Evolutionary conservation across 2,797 vertebrate genomes (phyloP).

Genomic region (Gymnopithys bicolor): DNA sequence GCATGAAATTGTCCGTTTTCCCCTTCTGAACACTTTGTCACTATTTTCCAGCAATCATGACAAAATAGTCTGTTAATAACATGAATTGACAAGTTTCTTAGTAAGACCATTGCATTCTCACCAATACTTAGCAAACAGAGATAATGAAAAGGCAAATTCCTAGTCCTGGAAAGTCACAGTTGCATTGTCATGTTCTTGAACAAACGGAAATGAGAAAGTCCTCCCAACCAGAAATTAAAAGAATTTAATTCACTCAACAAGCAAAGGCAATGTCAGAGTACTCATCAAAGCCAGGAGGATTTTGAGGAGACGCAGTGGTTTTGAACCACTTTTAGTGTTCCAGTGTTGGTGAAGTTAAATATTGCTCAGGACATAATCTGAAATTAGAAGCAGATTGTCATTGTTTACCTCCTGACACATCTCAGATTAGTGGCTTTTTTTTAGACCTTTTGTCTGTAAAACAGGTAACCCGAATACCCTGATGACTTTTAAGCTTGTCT

Average conservation of each 20-base stretch:
- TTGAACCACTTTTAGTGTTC: background rate
- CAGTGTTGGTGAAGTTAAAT: background rate
- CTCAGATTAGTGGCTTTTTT: background rate
- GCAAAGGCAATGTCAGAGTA: background rate
- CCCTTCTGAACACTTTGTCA: background rate
- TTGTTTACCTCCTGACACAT: background rate
- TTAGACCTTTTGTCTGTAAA: background rate
- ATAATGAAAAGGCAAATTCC: background rate
- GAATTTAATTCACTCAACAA: background rate
- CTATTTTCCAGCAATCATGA: background rate
- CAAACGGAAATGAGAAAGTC: background rate
- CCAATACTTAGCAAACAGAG: background rate
- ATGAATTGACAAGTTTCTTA: background rate
- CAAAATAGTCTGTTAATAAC: background rate
- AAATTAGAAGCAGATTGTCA: background rate
- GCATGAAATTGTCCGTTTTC: background rate
- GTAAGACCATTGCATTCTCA: background rate
- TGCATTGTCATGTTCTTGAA: background rate
- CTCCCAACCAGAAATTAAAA: background rate
- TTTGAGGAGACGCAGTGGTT: background rate
- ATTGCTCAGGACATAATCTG: background rate
- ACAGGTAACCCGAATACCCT: background rate
- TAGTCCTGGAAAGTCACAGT: background rate
- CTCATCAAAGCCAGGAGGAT: background rate
- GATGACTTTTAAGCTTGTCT: background rate